phyloP scores from a whole-genome alignment of 2,113 vertebrate species.

The Potamarius usumacintae region DNA sequence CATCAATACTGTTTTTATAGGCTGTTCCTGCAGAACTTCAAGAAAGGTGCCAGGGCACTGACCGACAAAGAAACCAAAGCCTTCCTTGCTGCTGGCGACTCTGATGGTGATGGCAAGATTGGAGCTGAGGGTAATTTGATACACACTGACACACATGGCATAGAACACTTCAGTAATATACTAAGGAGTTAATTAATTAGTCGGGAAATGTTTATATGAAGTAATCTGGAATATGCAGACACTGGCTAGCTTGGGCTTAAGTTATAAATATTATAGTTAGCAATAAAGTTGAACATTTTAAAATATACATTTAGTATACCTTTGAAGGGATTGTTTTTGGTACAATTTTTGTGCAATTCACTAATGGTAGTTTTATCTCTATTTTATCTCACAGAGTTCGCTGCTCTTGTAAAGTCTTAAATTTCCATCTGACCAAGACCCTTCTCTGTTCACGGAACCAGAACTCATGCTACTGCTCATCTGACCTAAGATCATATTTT shows the following conservation, averaged over 20 bases:
- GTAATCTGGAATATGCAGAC: background rate
- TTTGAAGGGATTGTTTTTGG: background rate
- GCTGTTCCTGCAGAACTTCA: slow-evolving; percentile 80
- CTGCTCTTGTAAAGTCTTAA: slow-evolving; percentile 76
- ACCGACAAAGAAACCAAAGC: slow-evolving; percentile 74
- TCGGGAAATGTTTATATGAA: background rate
- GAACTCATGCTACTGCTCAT: slow-evolving; percentile 69
- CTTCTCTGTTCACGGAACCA: slow-evolving; percentile 71
- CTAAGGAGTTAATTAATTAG: background rate
- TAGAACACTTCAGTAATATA: background rate
- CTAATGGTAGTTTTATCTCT: slow-evolving; percentile 64
- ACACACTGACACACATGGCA: background rate
- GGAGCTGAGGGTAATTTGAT: slow-evolving; percentile 72
- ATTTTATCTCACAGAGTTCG: slow-evolving; percentile 72
- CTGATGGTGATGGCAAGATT: slow-evolving; percentile 78
- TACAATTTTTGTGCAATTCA: slow-evolving; percentile 15
- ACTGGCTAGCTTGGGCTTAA: background rate
- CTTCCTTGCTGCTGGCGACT: slow-evolving; percentile 75
- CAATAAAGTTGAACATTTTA: slow-evolving; percentile 27
- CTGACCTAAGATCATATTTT: slow-evolving; percentile 73
- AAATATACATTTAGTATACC: slow-evolving; percentile 12
- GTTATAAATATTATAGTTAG: background rate
- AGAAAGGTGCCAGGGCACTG: slow-evolving; percentile 68
- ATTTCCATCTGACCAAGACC: slow-evolving; percentile 73
- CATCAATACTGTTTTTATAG: slow-evolving; percentile 54